phyloP scores from a whole-genome alignment of 1,140 invertebrate genomes.

The Amphibalanus amphitrite region DNA sequence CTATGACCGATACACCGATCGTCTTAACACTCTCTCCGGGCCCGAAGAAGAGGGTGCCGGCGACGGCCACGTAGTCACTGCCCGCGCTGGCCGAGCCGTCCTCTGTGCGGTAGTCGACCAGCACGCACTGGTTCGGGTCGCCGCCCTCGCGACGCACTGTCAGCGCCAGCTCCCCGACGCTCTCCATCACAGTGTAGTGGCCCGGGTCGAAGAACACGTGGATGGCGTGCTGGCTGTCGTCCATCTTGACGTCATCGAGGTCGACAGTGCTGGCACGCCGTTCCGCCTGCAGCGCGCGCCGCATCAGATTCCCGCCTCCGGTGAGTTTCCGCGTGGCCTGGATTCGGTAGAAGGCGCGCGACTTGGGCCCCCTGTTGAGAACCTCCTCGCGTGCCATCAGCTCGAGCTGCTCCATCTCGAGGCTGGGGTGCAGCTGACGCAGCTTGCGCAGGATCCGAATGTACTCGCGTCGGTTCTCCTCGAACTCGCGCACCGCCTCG shows the following conservation, averaged over 20 bases:
- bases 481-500: slow-evolving; percentile 64
- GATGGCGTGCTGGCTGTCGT: slow-evolving; percentile 30
- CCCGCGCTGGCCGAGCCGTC: too few species aligned
- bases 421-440: slow-evolving; percentile 65
- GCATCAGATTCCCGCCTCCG: slow-evolving; percentile 79
- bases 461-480: slow-evolving; percentile 84
- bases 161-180: too few species aligned
- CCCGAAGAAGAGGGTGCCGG: too few species aligned
- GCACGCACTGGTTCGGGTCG: too few species aligned
- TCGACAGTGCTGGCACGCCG: slow-evolving; percentile 32
- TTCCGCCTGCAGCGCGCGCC: slow-evolving; percentile 58
- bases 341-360: slow-evolving; percentile 95
- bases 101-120: too few species aligned
- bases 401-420: slow-evolving; percentile 67
- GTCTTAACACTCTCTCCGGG: slow-evolving; percentile 67
- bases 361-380: slow-evolving; percentile 81
- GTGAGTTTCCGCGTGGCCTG: too few species aligned
- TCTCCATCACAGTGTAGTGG: too few species aligned
- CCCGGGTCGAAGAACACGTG: too few species aligned
- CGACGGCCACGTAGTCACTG: too few species aligned
- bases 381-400: slow-evolving; percentile 92
- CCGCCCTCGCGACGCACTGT: too few species aligned
- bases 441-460: slow-evolving; percentile 76
- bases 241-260: slow-evolving; percentile 44
- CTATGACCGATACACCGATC: slow-evolving; percentile 76